phyloP scores from a whole-genome alignment of 2,113 vertebrate species.

The Thamnaconus septentrionalis region DNA sequence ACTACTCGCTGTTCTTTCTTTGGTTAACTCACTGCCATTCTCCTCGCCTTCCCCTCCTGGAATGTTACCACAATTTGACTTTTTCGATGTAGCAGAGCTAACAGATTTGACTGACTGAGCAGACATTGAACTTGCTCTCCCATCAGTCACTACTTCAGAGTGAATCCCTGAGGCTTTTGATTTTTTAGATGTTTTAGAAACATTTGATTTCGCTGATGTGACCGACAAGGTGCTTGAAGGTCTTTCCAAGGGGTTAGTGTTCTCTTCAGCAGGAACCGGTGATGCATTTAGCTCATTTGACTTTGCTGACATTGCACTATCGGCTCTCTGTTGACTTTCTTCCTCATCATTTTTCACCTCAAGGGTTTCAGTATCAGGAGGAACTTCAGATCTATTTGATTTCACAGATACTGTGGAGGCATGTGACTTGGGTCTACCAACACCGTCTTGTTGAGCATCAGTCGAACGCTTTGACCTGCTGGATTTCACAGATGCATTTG shows the following conservation, averaged over 20 bases:
- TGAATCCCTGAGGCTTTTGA: slow-evolving; percentile 29
- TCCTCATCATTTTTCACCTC: no score
- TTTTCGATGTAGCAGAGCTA: slow-evolving; percentile 10
- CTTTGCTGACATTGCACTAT: not conserved
- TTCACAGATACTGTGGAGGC: not conserved
- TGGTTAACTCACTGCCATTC: not conserved
- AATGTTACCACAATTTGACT: slow-evolving; percentile 37
- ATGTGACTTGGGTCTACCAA: slow-evolving; percentile 25
- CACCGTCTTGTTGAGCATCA: slow-evolving; percentile 32
- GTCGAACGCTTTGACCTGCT: slow-evolving; percentile 40
- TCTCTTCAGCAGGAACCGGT: not conserved
- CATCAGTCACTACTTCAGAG: slow-evolving; percentile 21
- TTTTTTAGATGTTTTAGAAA: slow-evolving; percentile 45
- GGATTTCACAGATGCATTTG: slow-evolving; percentile 47
- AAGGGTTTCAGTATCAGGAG: not conserved
- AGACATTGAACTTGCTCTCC: slow-evolving; percentile 46
- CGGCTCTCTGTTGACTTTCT: not conserved
- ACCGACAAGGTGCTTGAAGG: not conserved
- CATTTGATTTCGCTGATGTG: slow-evolving; percentile 11
- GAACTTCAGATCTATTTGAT: not conserved
- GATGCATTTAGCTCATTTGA: not conserved
- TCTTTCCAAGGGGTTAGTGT: not conserved
- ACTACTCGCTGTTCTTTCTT: slow-evolving; percentile 36
- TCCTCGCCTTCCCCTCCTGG: slow-evolving; percentile 12
- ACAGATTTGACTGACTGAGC: slow-evolving; percentile 41